Conservation (phyloP, 2,888 invertebrate genomes). For the Eilema sororculum region DNA sequence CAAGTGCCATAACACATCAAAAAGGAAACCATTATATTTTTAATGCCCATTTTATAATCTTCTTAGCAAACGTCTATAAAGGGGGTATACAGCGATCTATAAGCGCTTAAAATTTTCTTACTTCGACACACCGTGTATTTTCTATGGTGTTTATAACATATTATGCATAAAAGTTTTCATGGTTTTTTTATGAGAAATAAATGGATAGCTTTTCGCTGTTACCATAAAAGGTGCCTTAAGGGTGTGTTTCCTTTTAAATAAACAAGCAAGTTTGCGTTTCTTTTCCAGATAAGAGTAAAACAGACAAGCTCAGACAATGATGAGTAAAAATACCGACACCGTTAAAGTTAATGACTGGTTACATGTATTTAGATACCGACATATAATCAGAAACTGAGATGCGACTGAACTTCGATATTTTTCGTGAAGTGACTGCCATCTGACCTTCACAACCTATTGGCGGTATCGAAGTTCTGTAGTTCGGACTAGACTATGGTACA, state of each 20-base stretch:
- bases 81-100: not conserved
- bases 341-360: too few species aligned
- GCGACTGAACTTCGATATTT: too few species aligned
- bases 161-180: constrained; percentile 22
- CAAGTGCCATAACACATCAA: not conserved
- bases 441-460: too few species aligned
- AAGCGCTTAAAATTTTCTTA: not conserved
- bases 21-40: constrained; percentile 2
- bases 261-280: too few species aligned
- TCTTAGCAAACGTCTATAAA: not conserved
- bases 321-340: too few species aligned
- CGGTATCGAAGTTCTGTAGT: too few species aligned
- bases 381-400: too few species aligned
- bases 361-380: too few species aligned
- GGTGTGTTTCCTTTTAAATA: not conserved
- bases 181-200: constrained; percentile 12
- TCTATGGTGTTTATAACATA: not conserved
- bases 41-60: not conserved
- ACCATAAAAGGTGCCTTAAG: not conserved
- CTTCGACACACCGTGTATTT: not conserved
- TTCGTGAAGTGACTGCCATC: too few species aligned
- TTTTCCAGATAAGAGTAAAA: too few species aligned
- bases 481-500: too few species aligned
- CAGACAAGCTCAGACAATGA: too few species aligned
- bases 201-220: not conserved